Evolutionary conservation across 2,797 vertebrate genomes (phyloP), one percentile per base, ranked within the genome.

Genomic region (Epinephelus coioides): DNA sequence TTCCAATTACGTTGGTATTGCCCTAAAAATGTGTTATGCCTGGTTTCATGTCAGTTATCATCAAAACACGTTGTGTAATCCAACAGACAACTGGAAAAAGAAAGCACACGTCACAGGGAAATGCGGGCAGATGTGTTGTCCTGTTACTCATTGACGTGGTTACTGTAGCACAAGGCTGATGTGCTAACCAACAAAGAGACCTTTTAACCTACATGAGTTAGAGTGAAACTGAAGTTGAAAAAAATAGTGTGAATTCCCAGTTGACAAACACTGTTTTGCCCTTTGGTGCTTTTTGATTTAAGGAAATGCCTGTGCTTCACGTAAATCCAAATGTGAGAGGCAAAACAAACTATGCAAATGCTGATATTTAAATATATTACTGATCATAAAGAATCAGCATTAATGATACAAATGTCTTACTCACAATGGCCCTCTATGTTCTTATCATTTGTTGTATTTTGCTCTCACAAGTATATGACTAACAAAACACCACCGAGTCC

Each of bases 21-120:
- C 51, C 40, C 11, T 62, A 2, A 67, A 23, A 69, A 64, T 44
- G 1, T 3, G 30, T 11, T 23, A 74, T 57, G 21, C 75, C 60
- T 68, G 40, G 47, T 70, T 87, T 76, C 61, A 61, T 0, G 13
- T 62, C 46, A 65, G 61, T 51, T 59, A 21, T 46, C 53, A 60
- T 27, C 51, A 0, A 44, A 44, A 53, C 21, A 46, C 18, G 19
- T 55, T 40, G 43, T 50, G 77, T 14, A 44, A 67, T 54, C 47
- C 25, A 73, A 70, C 21, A 43, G n/a, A 61, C 7, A 57, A 56
- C 10, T 30, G 43, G 51, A 88, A 91, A 87, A 44, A 79, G 75
- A 85, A 77, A 84, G 46, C n/a, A 54, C 11, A 69, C 2, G 9
- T 56, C 15, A 23, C 5, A 13, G 25, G 54, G 43, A 59, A 71